phyloP scores from a whole-genome alignment of 1,140 invertebrate species.

The Aphaenogaster rudis region DNA sequence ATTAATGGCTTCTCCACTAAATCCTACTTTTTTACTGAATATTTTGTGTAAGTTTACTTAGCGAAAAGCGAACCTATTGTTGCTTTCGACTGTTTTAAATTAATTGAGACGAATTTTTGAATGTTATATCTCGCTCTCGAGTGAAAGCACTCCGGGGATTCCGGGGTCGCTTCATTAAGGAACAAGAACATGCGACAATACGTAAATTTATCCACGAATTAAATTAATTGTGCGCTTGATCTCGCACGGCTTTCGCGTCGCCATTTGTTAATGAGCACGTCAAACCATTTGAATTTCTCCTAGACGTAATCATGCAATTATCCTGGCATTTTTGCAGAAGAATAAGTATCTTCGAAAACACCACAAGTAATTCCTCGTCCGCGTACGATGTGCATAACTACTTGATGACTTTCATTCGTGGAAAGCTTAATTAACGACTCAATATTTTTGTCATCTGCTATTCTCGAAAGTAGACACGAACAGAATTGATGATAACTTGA shows the following conservation, averaged over 20 bases:
- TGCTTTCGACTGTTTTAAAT: background rate
- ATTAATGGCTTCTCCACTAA: background rate
- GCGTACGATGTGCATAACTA: background rate
- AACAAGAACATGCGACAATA: slow-evolving; percentile 14
- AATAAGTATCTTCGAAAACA: background rate
- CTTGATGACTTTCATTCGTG: background rate
- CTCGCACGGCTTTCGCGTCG: background rate
- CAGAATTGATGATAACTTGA: background rate
- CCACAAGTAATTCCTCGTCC: background rate
- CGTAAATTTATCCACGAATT: slow-evolving; percentile 20
- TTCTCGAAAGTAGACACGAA: slow-evolving; percentile 1
- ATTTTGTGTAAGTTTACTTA: slow-evolving; percentile 4
- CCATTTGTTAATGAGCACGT: slow-evolving; percentile 1
- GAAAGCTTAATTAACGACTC: slow-evolving; percentile 13
- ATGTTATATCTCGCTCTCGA: background rate
- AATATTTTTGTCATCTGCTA: background rate
- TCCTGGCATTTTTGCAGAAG: background rate
- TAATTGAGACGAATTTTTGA: slow-evolving; percentile 24
- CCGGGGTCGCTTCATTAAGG: slow-evolving; percentile 7
- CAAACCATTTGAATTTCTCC: slow-evolving; percentile 30
- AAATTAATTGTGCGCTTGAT: slow-evolving; percentile 37
- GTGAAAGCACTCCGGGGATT: background rate
- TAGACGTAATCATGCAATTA: slow-evolving; percentile 5
- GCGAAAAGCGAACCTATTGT: background rate
- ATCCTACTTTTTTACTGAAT: background rate